Conservation (phyloP, 2,113 vertebrate species). For the Antigone vipio region DNA sequence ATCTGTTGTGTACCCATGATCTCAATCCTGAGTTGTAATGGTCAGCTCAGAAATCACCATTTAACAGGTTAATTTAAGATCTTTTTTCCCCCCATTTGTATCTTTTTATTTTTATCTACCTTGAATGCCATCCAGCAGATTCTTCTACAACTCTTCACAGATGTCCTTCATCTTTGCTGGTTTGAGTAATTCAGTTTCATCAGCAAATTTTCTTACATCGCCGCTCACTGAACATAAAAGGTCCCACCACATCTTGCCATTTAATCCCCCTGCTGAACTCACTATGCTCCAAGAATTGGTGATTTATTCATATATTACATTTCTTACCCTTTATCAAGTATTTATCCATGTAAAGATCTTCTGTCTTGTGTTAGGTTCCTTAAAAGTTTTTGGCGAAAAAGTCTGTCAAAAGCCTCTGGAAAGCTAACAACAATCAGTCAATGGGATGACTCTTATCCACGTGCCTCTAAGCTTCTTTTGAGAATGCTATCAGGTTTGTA, state of each 20-base stretch:
- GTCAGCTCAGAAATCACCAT: background rate
- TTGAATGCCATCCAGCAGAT: background rate
- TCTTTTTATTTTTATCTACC: background rate
- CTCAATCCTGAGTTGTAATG: background rate
- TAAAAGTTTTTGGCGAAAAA: background rate
- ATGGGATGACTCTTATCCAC: background rate
- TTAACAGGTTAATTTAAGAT: background rate
- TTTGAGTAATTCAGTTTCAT: background rate
- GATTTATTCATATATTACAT: background rate
- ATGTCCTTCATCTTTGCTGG: background rate
- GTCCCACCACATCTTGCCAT: background rate
- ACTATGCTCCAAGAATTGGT: background rate
- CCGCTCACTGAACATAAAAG: background rate
- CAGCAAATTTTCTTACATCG: background rate
- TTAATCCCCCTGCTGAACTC: background rate
- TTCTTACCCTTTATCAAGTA: background rate
- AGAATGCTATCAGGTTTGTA: background rate
- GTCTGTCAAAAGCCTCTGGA: background rate
- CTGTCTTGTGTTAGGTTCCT: background rate
- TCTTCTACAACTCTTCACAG: background rate
- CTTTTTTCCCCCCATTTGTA: rapidly evolving
- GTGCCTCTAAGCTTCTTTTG: background rate
- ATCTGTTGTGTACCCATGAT: background rate
- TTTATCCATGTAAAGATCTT: background rate
- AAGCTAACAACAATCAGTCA: background rate